phyloP scores from a whole-genome alignment of 2,888 invertebrate genomes.

The Trichacis sp. region DNA sequence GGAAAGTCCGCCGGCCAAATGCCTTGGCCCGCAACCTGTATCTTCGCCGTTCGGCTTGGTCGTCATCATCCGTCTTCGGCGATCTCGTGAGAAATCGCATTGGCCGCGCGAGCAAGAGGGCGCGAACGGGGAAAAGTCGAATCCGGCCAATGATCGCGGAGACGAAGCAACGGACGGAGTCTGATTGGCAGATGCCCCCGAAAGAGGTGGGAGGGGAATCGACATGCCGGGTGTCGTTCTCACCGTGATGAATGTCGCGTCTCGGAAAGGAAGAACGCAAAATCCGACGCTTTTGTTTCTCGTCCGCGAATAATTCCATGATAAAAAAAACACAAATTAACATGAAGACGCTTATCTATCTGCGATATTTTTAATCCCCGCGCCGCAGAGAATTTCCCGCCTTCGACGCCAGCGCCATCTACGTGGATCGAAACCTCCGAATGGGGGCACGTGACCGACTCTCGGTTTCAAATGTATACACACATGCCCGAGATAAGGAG shows the following conservation, averaged over 20 bases:
- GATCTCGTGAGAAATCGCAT: too few species aligned
- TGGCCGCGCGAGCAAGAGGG: slow-evolving; percentile 18
- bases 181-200: slow-evolving; percentile 42
- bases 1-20: too few species aligned
- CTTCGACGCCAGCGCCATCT: slow-evolving; percentile 15
- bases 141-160: slow-evolving; percentile 27
- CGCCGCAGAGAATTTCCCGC: slow-evolving; percentile 33
- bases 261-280: slow-evolving; percentile 1
- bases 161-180: slow-evolving; percentile 26
- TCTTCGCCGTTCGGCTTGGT: too few species aligned
- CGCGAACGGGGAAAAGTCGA: slow-evolving; percentile 22
- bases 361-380: slow-evolving; percentile 8
- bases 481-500: too few species aligned
- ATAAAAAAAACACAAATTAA: too few species aligned
- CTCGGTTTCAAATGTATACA: not conserved
- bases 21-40: too few species aligned
- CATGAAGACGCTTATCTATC: too few species aligned
- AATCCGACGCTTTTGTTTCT: too few species aligned
- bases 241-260: slow-evolving; percentile 5
- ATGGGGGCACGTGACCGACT: not conserved
- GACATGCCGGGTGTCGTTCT: slow-evolving; percentile 21
- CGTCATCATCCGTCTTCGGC: slow-evolving; percentile 66
- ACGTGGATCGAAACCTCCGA: not conserved
- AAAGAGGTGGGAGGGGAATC: too few species aligned
- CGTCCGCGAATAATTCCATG: too few species aligned